Evolutionary conservation across 2,113 vertebrate species (phyloP).

Genomic region (pig (Sus scrofa)): T2T-Sscrofa CM000812.6:202023001-202023500

Average conservation of each 20-base stretch:
- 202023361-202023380: neutral
- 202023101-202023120: neutral
- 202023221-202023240: neutral
- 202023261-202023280: constrained; percentile 12
- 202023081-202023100: neutral
- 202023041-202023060: neutral
- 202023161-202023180: neutral
- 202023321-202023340: neutral
- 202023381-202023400: neutral
- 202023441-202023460: neutral
- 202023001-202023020: neutral
- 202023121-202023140: neutral
- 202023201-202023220: constrained; percentile 20
- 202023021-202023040: neutral
- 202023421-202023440: neutral
- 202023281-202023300: neutral
- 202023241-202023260: neutral
- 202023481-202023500: neutral
- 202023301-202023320: neutral
- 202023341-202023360: constrained; percentile 17
- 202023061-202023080: neutral
- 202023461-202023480: neutral
- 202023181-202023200: neutral
- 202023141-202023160: neutral
- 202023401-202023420: neutral